These are phyloP conservation scores for Hassar affinis DNA, from an alignment of 2,113 vertebrate species.

Conservation along the genomic window DNA sequence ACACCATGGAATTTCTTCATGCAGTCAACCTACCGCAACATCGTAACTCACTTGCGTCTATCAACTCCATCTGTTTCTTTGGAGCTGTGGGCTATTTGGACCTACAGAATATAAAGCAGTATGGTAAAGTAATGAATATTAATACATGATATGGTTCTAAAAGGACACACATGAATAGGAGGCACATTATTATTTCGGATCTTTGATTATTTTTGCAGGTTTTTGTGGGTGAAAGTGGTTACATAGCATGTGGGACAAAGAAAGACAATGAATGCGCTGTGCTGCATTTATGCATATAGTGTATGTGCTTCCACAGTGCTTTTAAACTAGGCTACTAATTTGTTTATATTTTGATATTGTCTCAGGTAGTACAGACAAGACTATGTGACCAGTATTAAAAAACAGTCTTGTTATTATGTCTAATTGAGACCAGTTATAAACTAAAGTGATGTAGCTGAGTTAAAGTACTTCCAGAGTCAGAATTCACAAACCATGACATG, in stretches of 20 bases:
- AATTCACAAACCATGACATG: neutral
- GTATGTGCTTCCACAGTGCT: neutral
- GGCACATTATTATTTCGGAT: neutral
- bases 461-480: neutral
- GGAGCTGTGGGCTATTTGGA: neutral
- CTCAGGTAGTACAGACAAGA: neutral
- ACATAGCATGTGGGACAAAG: too few relatives aligned
- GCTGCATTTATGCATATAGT: too few relatives aligned
- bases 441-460: neutral
- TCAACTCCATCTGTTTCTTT: neutral
- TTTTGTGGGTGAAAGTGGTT: neutral
- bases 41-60: neutral
- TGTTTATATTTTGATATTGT: neutral
- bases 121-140: neutral
- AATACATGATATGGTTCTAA: neutral
- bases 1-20: neutral
- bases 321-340: neutral
- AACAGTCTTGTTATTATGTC: neutral
- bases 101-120: neutral
- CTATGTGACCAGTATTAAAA: neutral
- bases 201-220: neutral
- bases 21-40: neutral
- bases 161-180: neutral
- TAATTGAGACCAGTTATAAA: neutral
- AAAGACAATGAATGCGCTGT: neutral